These are phyloP conservation scores for Reinhardtius hippoglossoides DNA, from an alignment of 2,113 vertebrate species.

Conservation along the genomic window DNA sequence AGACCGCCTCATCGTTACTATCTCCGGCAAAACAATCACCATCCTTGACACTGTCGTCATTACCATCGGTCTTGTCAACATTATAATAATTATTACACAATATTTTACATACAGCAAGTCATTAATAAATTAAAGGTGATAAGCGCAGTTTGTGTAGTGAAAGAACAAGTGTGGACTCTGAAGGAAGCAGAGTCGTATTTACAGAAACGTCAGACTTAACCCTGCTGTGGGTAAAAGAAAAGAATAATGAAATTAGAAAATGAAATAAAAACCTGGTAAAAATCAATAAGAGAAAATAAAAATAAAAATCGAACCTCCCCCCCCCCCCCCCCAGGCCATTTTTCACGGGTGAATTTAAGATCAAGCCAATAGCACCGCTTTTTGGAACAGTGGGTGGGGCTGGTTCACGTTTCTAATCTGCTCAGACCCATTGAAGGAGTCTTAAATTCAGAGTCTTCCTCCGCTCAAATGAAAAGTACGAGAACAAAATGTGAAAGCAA, in stretches of 20 bases:
- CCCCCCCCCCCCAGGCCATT: conserved; percentile 16
- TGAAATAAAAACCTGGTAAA: conserved; percentile 13
- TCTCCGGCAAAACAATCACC: conserved; percentile 65
- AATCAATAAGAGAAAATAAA: conserved; percentile 22
- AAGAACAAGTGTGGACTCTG: conserved; percentile 76
- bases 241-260: conserved; percentile 15
- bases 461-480: conserved; percentile 26
- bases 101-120: conserved; percentile 88
- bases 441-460: conserved; percentile 44
- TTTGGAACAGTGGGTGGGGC: conserved; percentile 50
- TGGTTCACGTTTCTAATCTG: conserved; percentile 52
- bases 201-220: conserved; percentile 68
- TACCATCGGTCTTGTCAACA: conserved; percentile 69
- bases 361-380: conserved; percentile 76
- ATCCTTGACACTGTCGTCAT: conserved; percentile 55
- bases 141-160: conserved; percentile 82
- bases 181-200: conserved; percentile 72
- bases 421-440: conserved; percentile 42
- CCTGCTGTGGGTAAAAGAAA: conserved; percentile 56
- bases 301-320: conserved; percentile 22
- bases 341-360: conserved; percentile 64
- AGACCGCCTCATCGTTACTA: conserved; percentile 60
- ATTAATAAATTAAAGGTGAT: conserved; percentile 86
- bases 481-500: conserved; percentile 15
- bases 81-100: conserved; percentile 82